Evolutionary conservation across 2,888 invertebrate genomes (phyloP), one percentile per base, ranked within the genome.

Genomic region (Tubulanus polymorphus): DNA sequence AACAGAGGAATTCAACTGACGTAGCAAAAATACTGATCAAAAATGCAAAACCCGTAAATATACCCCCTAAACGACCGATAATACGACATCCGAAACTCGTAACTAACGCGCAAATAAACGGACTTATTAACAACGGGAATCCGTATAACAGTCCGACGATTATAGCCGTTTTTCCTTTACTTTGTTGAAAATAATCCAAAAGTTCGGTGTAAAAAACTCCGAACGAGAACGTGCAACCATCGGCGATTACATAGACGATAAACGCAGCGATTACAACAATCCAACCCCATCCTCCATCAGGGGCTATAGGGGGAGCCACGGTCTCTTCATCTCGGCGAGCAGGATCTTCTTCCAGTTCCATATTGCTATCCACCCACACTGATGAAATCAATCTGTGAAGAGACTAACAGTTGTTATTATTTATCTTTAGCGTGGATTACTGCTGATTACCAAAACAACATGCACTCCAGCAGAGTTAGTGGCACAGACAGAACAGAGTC

Each of bases 271-370:
- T 88, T 55, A 91, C 92, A 51, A 93, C 89, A 79, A 88, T 84
- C 91, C 92, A 93, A 0, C 93, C 93, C 93, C 93, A 93, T 12
- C 93, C 93, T 0, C 93, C 93, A 73, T 93, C 93, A 8, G 41
- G 41, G 41, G 41, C 41, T 15, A 41, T n/a, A n/a, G n/a, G n/a
- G n/a, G n/a, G n/a, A n/a, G n/a, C n/a, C n/a, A n/a, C n/a, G n/a
- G n/a, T n/a, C n/a, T n/a, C n/a, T n/a, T n/a, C n/a, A n/a, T n/a
- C n/a, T n/a, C n/a, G n/a, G n/a, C n/a, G n/a, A n/a, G n/a, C n/a
- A n/a, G n/a, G n/a, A n/a, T n/a, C n/a, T n/a, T n/a, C n/a, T n/a
- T n/a, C n/a, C n/a, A n/a, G n/a, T n/a, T n/a, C n/a, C n/a, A n/a
- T n/a, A n/a, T n/a, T n/a, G n/a, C n/a, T n/a, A n/a, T n/a, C n/a